A percentile compares a stretch with the other conserved stretches of the same genome.
Evolutionary conservation across 2,113 vertebrate species (phyloP).

Genomic region (Chamaetylas fuelleborni): DNA sequence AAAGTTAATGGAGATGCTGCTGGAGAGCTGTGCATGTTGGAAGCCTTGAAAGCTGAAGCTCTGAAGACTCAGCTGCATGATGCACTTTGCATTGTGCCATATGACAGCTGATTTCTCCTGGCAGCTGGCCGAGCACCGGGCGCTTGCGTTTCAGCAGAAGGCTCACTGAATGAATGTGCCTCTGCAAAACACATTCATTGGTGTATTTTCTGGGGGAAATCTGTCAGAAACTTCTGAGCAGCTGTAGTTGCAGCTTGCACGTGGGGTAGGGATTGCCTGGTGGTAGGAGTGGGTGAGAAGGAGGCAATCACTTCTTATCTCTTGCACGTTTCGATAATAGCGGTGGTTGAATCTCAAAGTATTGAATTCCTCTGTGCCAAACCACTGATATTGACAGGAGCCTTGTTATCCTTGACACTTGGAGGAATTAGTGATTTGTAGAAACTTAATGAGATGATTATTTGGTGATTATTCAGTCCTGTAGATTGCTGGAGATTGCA

Average conservation of each 20-base stretch:
- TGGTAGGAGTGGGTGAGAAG: neutral
- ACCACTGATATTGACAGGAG: neutral
- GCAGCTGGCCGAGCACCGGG: neutral
- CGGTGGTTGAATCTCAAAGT: neutral
- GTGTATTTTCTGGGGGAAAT: neutral
- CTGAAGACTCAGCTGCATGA: neutral
- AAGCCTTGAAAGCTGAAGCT: neutral
- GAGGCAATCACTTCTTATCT: neutral
- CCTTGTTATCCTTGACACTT: conserved; percentile 11
- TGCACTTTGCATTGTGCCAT: neutral
- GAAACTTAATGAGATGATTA: neutral
- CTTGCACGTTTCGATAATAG: neutral
- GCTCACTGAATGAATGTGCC: neutral
- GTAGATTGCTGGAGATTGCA: neutral
- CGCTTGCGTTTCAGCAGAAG: neutral
- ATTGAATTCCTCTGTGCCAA: conserved; percentile 29
- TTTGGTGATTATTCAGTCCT: neutral
- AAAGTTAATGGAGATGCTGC: neutral
- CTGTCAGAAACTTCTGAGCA: neutral
- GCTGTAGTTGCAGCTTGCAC: neutral
- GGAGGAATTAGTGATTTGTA: conserved; percentile 22
- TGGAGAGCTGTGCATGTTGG: neutral
- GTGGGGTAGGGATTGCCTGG: neutral
- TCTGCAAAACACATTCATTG: neutral
- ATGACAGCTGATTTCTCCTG: neutral